phyloP scores from a whole-genome alignment of 37 sponge, comb jelly and placozoan genomes.

The Beroe ovata region DNA sequence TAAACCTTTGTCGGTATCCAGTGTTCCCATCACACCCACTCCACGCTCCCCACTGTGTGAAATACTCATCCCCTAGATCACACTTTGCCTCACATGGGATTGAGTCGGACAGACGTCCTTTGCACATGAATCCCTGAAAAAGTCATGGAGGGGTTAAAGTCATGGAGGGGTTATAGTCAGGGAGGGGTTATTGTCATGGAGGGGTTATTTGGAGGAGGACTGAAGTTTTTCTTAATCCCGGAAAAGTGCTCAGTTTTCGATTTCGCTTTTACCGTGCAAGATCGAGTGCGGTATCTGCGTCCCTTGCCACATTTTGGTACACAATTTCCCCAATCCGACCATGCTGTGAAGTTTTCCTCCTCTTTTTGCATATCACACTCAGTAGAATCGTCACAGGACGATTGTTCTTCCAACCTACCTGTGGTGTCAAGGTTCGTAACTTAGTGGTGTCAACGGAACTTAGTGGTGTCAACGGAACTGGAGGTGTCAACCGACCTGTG shows the following conservation, averaged over 20 bases:
- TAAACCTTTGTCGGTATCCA: background rate
- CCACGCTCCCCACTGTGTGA: background rate
- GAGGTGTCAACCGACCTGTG: background rate
- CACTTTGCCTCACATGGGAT: background rate
- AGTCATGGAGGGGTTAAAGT: no score
- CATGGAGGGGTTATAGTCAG: no score
- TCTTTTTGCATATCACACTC: background rate
- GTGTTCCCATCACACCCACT: background rate
- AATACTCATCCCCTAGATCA: background rate
- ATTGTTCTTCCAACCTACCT: background rate
- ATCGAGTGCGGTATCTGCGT: background rate
- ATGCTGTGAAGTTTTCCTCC: background rate
- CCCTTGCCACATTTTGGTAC: background rate
- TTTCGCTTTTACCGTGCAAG: slow-evolving; percentile 2
- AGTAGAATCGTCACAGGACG: background rate
- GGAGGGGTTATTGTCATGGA: no score
- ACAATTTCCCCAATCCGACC: slow-evolving; percentile 5
- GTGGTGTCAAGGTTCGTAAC: background rate
- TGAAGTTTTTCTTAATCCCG: no score
- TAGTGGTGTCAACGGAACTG: background rate
- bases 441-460: background rate
- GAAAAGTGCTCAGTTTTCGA: no score
- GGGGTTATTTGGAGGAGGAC: no score
- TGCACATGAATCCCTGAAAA: slow-evolving; percentile 12
- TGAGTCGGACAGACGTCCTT: background rate